These are phyloP conservation scores for Uloborus diversus DNA, from an alignment of 1,140 invertebrate species.

Conservation along the genomic window DNA sequence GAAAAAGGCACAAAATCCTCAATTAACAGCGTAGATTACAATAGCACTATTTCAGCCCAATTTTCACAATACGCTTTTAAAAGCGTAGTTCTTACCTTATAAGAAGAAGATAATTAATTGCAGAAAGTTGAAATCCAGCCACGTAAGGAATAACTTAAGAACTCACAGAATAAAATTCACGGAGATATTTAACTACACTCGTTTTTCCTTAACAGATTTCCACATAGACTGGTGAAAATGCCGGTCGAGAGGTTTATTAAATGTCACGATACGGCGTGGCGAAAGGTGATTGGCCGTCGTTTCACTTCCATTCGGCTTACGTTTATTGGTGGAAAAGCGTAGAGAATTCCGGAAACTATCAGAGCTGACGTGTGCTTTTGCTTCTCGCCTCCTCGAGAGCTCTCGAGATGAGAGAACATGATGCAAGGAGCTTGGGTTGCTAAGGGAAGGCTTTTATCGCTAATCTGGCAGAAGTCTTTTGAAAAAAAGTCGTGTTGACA, in stretches of 20 bases:
- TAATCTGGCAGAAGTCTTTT: too few relatives aligned
- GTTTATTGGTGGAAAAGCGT: slow-evolving; percentile 10
- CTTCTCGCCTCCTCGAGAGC: too few relatives aligned
- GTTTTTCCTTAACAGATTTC: not conserved
- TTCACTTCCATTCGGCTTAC: slow-evolving; percentile 21
- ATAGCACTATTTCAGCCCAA: not conserved
- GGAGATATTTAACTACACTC: not conserved
- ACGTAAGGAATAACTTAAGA: not conserved
- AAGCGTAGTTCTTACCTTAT: not conserved
- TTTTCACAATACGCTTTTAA: not conserved
- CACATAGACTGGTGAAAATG: not conserved
- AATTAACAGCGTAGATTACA: too few relatives aligned
- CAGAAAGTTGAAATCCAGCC: not conserved
- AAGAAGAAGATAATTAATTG: not conserved
- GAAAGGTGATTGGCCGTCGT: slow-evolving; percentile 21
- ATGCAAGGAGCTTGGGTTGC: too few relatives aligned
- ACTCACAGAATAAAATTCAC: not conserved
- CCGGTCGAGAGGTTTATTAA: slow-evolving; percentile 38
- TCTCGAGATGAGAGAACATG: too few relatives aligned
- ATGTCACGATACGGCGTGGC: slow-evolving; percentile 14
- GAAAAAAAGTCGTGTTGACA: too few relatives aligned
- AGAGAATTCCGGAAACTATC: slow-evolving; percentile 20
- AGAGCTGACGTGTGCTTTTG: slow-evolving; percentile 43
- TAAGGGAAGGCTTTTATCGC: too few relatives aligned
- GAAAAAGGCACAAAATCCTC: too few relatives aligned